Percentiles rank a stretch among this genome's conserved stretches.
Evolutionary conservation across 1,140 invertebrate species (phyloP).

Genomic region (Alviniconcha marisindica): DNA sequence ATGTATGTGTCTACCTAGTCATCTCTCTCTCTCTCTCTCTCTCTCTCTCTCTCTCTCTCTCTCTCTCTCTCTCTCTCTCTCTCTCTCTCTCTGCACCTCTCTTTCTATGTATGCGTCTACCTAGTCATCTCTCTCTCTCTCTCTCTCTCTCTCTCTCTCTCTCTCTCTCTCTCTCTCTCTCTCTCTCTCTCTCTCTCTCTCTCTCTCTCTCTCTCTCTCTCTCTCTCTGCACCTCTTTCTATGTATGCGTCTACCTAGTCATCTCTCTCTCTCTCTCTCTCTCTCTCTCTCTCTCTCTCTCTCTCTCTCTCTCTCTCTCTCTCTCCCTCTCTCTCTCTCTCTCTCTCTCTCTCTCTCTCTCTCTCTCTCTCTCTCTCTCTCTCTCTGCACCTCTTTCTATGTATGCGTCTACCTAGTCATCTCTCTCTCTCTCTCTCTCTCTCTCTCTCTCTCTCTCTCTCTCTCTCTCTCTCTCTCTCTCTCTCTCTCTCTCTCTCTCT

Average conservation of each 20-base stretch:
- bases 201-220: neutral
- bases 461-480: conserved; percentile 28
- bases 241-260: neutral
- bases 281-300: neutral
- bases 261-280: neutral
- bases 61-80: neutral
- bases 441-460: conserved; percentile 14
- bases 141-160: neutral
- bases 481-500: conserved; percentile 2
- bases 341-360: neutral
- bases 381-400: no score
- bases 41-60: neutral
- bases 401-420: neutral
- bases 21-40: conserved; percentile 18
- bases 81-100: neutral
- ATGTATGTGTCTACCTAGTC: neutral
- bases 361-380: conserved; percentile 28
- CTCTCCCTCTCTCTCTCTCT: neutral
- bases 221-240: neutral
- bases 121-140: neutral
- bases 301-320: neutral
- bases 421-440: neutral
- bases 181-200: neutral
- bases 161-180: neutral
- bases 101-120: neutral